Evolutionary conservation across 2,113 vertebrate species (phyloP).

Genomic region (Columbina picui): DNA sequence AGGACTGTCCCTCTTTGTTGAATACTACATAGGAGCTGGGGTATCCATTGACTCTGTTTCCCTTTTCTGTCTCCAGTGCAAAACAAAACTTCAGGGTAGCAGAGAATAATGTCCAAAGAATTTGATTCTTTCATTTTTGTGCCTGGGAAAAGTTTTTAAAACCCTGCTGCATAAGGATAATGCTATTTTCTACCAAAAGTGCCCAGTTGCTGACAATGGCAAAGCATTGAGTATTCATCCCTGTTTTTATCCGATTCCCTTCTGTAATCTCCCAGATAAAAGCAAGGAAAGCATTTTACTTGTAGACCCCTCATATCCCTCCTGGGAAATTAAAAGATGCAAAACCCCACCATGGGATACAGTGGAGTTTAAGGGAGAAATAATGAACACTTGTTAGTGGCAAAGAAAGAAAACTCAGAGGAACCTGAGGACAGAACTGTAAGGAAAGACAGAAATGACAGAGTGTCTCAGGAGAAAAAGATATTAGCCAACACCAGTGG

Average conservation of each 20-base stretch:
- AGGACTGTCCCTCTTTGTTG: neutral
- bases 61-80: neutral
- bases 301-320: constrained; percentile 6
- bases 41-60: neutral
- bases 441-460: neutral
- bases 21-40: neutral
- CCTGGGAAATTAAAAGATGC: constrained; percentile 47
- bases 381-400: neutral
- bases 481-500: neutral
- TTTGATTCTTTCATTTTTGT: neutral
- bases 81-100: neutral
- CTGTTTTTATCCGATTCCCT: neutral
- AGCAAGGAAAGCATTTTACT: constrained; percentile 46
- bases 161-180: neutral
- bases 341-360: neutral
- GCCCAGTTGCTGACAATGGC: neutral
- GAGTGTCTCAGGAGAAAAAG: neutral
- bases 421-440: neutral
- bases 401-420: neutral
- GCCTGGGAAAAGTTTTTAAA: constrained; percentile 12
- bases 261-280: constrained; percentile 26
- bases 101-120: neutral
- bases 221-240: constrained; percentile 23
- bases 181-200: constrained; percentile 8
- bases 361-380: neutral